phyloP scores from a whole-genome alignment of 2,797 vertebrate species.

The Leptoclinus maculatus region DNA sequence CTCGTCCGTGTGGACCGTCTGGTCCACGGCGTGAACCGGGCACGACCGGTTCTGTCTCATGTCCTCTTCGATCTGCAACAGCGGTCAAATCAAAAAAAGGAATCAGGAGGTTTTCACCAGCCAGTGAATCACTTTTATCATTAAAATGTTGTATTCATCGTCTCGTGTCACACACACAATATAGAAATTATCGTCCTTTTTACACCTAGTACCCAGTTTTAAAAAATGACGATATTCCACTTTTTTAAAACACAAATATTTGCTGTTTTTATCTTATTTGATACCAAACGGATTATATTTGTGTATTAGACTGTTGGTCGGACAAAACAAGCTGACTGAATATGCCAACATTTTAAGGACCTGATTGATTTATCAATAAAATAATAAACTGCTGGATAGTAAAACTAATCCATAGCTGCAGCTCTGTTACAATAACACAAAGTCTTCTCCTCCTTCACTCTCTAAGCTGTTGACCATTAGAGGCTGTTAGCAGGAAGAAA shows the following conservation, averaged over 20 bases:
- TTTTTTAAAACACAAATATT: not conserved
- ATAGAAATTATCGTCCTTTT: not conserved
- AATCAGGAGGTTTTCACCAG: not conserved
- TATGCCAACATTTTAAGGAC: not conserved
- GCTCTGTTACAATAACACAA: not conserved
- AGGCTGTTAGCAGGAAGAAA: not conserved
- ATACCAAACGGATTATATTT: not conserved
- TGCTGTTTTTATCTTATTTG: too few relatives aligned
- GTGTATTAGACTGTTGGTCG: not conserved
- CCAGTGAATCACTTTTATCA: not conserved
- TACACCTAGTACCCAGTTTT: not conserved
- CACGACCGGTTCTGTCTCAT: conserved; percentile 88
- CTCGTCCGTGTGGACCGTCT: conserved; percentile 86
- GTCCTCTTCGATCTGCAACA: conserved; percentile 91
- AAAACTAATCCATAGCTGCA: not conserved
- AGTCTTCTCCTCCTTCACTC: not conserved
- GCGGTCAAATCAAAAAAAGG: not conserved
- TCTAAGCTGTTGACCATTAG: too few relatives aligned
- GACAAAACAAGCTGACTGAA: too few relatives aligned
- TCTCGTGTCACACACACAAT: not conserved
- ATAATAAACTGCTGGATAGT: not conserved
- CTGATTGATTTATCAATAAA: not conserved
- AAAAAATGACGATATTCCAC: not conserved
- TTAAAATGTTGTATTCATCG: too few relatives aligned
- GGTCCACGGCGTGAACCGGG: conserved; percentile 87